Percentiles rank a stretch among this genome's conserved stretches.
These are phyloP conservation scores for Aepyceros melampus DNA, from an alignment of 2,113 vertebrate species.

Conservation along the genomic window DNA sequence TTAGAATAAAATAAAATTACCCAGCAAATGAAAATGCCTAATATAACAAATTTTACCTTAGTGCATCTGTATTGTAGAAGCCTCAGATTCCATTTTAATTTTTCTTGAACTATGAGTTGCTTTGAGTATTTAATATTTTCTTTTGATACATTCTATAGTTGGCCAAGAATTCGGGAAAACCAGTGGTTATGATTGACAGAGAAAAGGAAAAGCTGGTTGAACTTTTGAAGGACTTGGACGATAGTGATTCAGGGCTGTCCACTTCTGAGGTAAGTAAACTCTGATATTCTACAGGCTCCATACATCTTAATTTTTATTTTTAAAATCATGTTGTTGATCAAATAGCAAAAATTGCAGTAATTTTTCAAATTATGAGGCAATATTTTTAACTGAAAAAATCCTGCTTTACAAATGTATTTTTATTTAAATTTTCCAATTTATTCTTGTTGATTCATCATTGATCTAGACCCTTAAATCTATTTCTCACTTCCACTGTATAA, in stretches of 20 bases:
- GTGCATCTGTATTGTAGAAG: background rate
- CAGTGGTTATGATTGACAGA: slow-evolving; percentile 82
- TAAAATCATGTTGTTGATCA: background rate
- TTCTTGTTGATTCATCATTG: background rate
- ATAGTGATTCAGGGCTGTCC: slow-evolving; percentile 67
- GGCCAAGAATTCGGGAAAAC: slow-evolving; percentile 82
- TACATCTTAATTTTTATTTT: background rate
- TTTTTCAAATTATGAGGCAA: background rate
- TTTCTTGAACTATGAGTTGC: background rate
- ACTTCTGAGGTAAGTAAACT: slow-evolving; percentile 77
- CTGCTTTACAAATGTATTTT: background rate
- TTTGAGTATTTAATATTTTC: slow-evolving; percentile 11
- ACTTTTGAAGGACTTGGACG: slow-evolving; percentile 85
- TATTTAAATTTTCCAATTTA: background rate
- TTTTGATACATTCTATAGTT: slow-evolving; percentile 81
- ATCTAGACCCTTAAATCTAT: too few relatives aligned
- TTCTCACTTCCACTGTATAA: too few relatives aligned
- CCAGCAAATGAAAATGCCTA: background rate
- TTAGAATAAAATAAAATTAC: background rate
- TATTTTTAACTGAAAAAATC: background rate
- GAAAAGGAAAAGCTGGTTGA: slow-evolving; percentile 88
- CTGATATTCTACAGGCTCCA: background rate
- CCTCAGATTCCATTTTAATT: background rate
- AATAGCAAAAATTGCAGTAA: background rate
- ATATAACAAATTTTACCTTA: background rate